Evolutionary conservation across 1,140 invertebrate species (phyloP), one percentile per base, ranked within the genome.

Genomic region (Marisa cornuarietis): DNA sequence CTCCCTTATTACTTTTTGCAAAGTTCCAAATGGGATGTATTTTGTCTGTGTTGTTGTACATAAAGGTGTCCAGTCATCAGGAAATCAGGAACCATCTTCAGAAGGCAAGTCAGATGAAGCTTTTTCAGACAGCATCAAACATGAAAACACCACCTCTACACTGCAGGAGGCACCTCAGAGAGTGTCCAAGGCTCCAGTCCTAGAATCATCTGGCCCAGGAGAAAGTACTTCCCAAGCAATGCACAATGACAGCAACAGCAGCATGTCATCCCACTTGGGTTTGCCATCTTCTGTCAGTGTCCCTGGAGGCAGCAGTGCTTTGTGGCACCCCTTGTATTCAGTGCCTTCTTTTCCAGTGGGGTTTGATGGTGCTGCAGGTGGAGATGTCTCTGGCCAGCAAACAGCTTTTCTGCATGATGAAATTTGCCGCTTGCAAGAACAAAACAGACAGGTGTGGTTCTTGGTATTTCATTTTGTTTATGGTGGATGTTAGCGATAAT

Each of bases 321-420:
- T 66, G 49, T 10, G 18, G 61, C 61, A 11, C 6, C 18, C 62
- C 65, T 4, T 65, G 11, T 49, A 20, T 42, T 13, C 42, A 8
- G 42, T 31, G 10, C 65, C 76, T 7, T 51, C 63, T n/a, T n/a
- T 68, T 22, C 0, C 31, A 26, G 22, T 51, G 3, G 76, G 76
- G 14, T 10, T 31, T n/a, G 31, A 20, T 1, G 31, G 8, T 8
- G 54, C 54, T 18, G n/a, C 18, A 5, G 31, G n/a, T 8, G 31
- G n/a, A 14, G 74, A 76, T n/a, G 24, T 49, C 26, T 77, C 63
- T n/a, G 63, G 20, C 7, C 63, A 16, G 9, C 63, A 68, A 4
- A 31, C n/a, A 49, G 18, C 63, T 11, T 16, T 52, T n/a, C 65
- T 77, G 76, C 65, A 77, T 18, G 76, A 77, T 10, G 76, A 77